Conservation (phyloP, 35 echinoderm and acorn worm species). For the Amphiura filiformis region DNA sequence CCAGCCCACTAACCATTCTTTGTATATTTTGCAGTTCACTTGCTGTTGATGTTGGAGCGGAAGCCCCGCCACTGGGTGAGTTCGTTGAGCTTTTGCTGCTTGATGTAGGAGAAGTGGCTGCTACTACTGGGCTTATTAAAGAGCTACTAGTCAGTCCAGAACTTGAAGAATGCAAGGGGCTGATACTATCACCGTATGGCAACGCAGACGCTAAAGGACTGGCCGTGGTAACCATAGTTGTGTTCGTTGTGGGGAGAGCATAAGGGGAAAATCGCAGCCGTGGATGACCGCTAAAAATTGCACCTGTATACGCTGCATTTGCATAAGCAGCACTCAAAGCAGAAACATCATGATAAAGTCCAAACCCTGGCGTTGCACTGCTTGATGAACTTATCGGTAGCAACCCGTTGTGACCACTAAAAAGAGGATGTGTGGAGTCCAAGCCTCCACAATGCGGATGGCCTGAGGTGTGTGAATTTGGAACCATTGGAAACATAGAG, state of each 20-base stretch:
- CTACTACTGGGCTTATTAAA: constrained; percentile 35
- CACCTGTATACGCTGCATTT: constrained; percentile 85
- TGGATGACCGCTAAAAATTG: constrained; percentile 98
- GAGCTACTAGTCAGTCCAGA: constrained; percentile 21
- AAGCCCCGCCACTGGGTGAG: constrained; percentile 17
- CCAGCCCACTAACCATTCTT: constrained; percentile 89
- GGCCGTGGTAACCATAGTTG: constrained; percentile 73
- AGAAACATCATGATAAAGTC: constrained; percentile 71
- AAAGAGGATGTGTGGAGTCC: constrained; percentile 32
- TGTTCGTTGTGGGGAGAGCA: constrained; percentile 60
- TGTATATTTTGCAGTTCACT: constrained; percentile 99
- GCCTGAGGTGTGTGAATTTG: constrained; percentile 51
- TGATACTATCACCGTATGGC: constrained; percentile 79
- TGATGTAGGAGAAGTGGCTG: constrained; percentile 67
- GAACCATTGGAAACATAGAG: constrained; percentile 75
- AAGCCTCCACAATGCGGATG: constrained; percentile 20
- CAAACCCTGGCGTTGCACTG: constrained; percentile 26
- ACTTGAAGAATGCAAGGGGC: constrained; percentile 22
- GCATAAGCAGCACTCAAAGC: constrained; percentile 80
- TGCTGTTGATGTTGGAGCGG: constrained; percentile 55
- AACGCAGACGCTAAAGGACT: constrained; percentile 73
- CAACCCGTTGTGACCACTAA: constrained; percentile 17
- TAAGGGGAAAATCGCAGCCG: constrained; percentile 92
- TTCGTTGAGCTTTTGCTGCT: constrained; percentile 39
- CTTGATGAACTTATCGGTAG: constrained; percentile 3